A percentile compares a stretch with the other conserved stretches of the same genome.
These are phyloP conservation scores for Drosophila testacea DNA, from an alignment of 2,888 invertebrate genomes.

Conservation along the genomic window DNA sequence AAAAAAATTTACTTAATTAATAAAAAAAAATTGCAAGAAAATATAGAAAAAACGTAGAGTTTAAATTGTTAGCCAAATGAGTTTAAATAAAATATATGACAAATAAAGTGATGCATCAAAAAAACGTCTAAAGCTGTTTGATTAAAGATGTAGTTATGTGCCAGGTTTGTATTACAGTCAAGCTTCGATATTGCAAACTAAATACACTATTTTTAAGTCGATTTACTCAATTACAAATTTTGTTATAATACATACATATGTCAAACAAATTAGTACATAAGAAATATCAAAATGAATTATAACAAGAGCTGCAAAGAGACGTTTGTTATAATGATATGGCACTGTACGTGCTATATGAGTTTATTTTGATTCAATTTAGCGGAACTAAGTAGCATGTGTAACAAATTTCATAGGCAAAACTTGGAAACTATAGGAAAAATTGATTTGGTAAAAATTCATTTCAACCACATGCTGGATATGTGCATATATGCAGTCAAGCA, in stretches of 20 bases:
- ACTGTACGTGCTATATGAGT: constrained; percentile 5
- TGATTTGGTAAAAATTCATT: not conserved
- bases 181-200: not conserved
- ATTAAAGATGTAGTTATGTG: not conserved
- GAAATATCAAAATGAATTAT: too few species aligned
- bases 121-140: not conserved
- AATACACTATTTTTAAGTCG: too few species aligned
- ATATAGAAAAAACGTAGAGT: not conserved
- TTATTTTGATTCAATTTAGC: not conserved
- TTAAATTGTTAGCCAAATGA: not conserved
- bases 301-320: too few species aligned
- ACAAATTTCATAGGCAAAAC: not conserved
- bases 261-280: too few species aligned
- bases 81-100: not conserved
- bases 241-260: too few species aligned
- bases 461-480: too few species aligned
- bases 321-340: not conserved
- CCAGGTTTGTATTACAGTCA: not conserved
- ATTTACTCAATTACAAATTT: too few species aligned
- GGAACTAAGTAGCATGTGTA: constrained; percentile 1
- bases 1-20: not conserved
- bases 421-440: not conserved
- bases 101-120: not conserved
- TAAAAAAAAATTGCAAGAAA: not conserved
- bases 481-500: too few species aligned